Evolutionary conservation across 2,797 vertebrate genomes (phyloP), one percentile per base, ranked within the genome.

Genomic region (Poliocrania exsul): DNA sequence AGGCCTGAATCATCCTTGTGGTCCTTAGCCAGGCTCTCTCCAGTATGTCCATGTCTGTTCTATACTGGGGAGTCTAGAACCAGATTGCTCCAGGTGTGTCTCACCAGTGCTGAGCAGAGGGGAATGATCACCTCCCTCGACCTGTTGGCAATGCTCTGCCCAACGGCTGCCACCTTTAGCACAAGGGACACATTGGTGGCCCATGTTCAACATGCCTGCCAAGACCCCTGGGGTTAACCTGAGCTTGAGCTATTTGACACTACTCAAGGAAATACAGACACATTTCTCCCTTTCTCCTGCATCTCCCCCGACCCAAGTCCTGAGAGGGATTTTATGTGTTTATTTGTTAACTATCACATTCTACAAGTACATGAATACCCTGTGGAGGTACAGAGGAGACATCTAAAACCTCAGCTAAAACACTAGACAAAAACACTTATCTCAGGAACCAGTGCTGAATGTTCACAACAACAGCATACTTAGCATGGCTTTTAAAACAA

Each of bases 351-450:
- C 7, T 16, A 7, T 56, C 18, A 60, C 13, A 8, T 47, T 79
- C 29, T 38, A 57, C 11, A 44, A 9, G 23, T 37, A 75, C 81
- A 90, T 42, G 78, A 64, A 79, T 38, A 78, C 7, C 6, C 28
- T 15, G 4, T 4, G 19, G 62, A 84, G 13, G 38, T 35, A 73
- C 6, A 79, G 21, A 65, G 14, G 11, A 86, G 46, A 79, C 19
- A 64, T 3, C 6, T 74, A 67, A 81, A 96, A 44, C 38, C 44
- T 75, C 74, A 90, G 47, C 26, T 79, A 37, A 60, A 84, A 47
- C 53, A 37, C 25, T 8, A 62, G 44, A 65, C 19, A 38, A 42
- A 77, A 33, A 60, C 9, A 6, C 16, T 84, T 72, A 57, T 25
- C 18, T 73, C 62, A 42, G 35, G 35, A 78, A 86, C 5, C 21